Evolutionary conservation across 2,888 invertebrate genomes (phyloP).

Genomic region (Hirudinaria manillensis): DNA sequence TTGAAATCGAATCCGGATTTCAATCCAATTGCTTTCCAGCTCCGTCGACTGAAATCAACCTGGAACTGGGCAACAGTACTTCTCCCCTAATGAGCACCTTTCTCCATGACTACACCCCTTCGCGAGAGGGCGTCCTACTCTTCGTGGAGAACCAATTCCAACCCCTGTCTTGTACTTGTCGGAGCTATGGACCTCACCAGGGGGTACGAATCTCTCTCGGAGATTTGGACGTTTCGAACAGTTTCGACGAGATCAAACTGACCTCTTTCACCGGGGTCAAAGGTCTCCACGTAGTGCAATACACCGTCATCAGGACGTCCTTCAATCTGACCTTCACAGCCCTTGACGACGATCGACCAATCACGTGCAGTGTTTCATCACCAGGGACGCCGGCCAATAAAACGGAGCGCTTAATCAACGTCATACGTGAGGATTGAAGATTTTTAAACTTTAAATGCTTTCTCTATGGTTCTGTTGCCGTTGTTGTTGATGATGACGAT

Average conservation of each 20-base stretch:
- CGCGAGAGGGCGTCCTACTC: background rate
- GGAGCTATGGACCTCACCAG: background rate
- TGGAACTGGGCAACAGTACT: background rate
- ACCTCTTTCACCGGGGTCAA: background rate
- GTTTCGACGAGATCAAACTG: constrained; percentile 13
- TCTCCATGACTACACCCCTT: background rate
- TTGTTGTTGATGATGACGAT: background rate
- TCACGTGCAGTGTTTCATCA: background rate
- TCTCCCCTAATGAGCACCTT: background rate
- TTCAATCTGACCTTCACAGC: constrained; percentile 14
- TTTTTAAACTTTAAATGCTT: background rate
- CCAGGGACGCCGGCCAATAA: constrained; percentile 3
- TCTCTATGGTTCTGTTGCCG: background rate
- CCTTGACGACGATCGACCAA: constrained; percentile 5
- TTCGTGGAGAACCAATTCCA: constrained; percentile 10
- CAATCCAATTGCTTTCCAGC: background rate
- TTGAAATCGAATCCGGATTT: background rate
- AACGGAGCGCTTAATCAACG: constrained; percentile 15
- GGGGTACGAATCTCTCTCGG: background rate
- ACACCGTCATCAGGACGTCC: constrained; percentile 13
- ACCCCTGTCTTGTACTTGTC: constrained; percentile 5
- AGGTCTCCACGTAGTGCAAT: constrained; percentile 2
- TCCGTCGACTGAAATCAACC: background rate
- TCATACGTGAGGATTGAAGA: constrained; percentile 9
- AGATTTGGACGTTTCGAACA: background rate